Base-by-base conservation (phyloP, 2,888 invertebrate genomes). In the Nycteola revayana region DNA sequence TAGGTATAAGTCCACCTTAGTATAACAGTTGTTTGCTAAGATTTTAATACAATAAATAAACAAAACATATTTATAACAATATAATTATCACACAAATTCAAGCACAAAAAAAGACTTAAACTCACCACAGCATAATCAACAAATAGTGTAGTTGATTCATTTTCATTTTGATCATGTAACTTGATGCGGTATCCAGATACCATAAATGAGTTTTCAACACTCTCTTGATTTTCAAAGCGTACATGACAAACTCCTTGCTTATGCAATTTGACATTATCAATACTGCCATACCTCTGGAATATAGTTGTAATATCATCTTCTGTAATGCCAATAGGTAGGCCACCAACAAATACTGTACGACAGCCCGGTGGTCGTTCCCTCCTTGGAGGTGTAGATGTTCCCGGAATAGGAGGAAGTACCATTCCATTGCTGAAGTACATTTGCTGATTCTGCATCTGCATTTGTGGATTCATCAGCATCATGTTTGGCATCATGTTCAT, bases 181-280 rank as follows among this genome's bases (percentile, higher is more conserved):
- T 94, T 91, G 45, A 95, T 91, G 43, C 95, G 85, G 67, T 93
- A 94, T 1, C 95, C 95, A 5, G 96, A 96, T 7, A 97, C 69
- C 65, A 92, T 93, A 53, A 98, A 94, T 0, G 97, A 94, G 30
- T 93, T 92, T 68, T 98, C 97, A 0, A 97, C 95, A 46, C 93
- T 94, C 3, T 92, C 91, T 58, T 94, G 94, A 41, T 92, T 91
- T 21, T 93, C 93, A 79, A 95, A 98, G 39, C 97, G 91, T 54
- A 98, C 94, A 68, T 97, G 97, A 62, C 96, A 96, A 61, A 97
- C 96, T 58, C 96, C 96, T 71, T 96, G 96, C 65, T 95, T 95
- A 42, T 96, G 96, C 59, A 97, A 85, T 36, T 25, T 98, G 92
- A 83, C 63, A 30, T 76, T 68, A 1, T 44, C 48, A 20, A 85